Evolutionary conservation across 2,113 vertebrate species (phyloP).

Genomic region (Zosterops japonicus): DNA sequence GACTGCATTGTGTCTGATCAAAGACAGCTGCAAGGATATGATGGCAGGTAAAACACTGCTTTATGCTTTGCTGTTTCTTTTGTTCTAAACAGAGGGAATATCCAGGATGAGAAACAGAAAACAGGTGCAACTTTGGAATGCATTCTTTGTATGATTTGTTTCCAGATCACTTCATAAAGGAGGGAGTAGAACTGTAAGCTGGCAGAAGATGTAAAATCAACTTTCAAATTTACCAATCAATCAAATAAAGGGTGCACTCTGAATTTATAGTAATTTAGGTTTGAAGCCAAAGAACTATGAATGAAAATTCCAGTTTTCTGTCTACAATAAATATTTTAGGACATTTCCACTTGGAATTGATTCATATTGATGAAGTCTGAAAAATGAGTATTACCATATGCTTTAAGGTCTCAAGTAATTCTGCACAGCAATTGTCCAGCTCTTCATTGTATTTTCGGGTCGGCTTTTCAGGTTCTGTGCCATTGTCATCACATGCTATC

Average conservation of each 20-base stretch:
- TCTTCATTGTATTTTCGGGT: conserved; percentile 58
- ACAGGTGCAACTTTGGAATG: background rate
- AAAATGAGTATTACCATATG: conserved; percentile 77
- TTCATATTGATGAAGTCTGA: background rate
- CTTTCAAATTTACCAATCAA: background rate
- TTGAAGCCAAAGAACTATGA: background rate
- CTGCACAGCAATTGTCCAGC: conserved; percentile 79
- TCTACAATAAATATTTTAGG: background rate
- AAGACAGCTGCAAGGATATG: background rate
- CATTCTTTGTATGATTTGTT: background rate
- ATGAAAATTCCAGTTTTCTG: background rate
- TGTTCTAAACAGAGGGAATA: background rate
- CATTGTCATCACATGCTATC: conserved; percentile 30
- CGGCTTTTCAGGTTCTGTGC: background rate
- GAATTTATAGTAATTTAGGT: background rate
- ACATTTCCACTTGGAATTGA: background rate
- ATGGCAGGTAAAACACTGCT: background rate
- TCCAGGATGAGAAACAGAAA: background rate
- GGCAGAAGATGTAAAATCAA: background rate
- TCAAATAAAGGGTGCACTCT: background rate
- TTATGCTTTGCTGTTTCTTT: background rate
- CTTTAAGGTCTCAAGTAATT: conserved; percentile 76
- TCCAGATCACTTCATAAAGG: background rate
- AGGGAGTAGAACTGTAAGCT: background rate
- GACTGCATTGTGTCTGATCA: background rate